A percentile compares a stretch with the other conserved stretches of the same genome.
Conservation (phyloP, 92 coral and sea anemone genomes). For the Umimayanthus kanabou region DNA sequence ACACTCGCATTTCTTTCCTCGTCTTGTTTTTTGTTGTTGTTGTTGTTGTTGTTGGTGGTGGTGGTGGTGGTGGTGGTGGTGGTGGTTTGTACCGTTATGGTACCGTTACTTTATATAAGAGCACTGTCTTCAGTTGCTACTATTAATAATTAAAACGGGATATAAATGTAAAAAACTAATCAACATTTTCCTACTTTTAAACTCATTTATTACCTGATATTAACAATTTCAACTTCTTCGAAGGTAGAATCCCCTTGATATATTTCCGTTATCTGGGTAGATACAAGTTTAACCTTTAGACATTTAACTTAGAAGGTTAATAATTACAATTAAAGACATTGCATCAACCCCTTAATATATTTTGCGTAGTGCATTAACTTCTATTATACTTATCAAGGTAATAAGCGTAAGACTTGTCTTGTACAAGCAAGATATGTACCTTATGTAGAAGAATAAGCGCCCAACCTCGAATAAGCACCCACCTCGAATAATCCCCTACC, state of each 20-base stretch:
- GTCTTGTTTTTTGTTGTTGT: no score
- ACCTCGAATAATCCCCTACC: no score
- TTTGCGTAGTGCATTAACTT: background rate
- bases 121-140: background rate
- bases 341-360: background rate
- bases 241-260: slow-evolving; percentile 11
- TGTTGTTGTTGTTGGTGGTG: no score
- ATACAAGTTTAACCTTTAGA: background rate
- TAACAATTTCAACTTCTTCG: slow-evolving; percentile 22
- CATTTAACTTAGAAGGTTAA: background rate
- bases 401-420: background rate
- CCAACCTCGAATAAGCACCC: no score
- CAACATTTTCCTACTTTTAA: background rate
- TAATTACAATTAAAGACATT: no score
- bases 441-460: no score
- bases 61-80: no score
- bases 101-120: no score
- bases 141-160: background rate
- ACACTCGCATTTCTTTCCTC: no score
- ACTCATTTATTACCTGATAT: slow-evolving; percentile 9
- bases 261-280: slow-evolving; percentile 1
- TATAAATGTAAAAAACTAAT: background rate
- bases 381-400: background rate
- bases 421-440: background rate
- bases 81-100: no score